Evolutionary conservation across 2,888 invertebrate genomes (phyloP), one percentile per base, ranked within the genome.

Genomic region (Antitype chi): DNA sequence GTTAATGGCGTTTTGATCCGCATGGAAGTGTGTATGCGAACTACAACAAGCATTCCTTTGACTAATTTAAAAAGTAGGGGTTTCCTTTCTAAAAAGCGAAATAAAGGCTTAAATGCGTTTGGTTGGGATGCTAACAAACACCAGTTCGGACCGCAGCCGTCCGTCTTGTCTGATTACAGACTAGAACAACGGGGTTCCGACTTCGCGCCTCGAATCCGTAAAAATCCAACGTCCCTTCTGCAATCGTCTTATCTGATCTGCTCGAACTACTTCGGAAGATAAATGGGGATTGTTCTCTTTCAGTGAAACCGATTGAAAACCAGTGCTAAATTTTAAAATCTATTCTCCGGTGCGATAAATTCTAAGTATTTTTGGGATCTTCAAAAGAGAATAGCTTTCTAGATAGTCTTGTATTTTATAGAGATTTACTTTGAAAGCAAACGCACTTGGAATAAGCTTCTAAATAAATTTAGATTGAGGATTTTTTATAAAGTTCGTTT

Each of bases 201-300:
- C 89, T 91, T 89, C 85, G 80, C 89, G 88, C 89, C 85, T 89
- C 86, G 90, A 93, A 92, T 93, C 91, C 91, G 87, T 91, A 91
- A 93, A 93, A 94, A 92, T 92, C 90, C 91, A 88, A 87, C 89
- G 90, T 90, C 90, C 88, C 88, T 85, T 86, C 88, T 88, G 87
- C 86, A 92, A 93, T 93, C 92, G 90, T 88, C 92, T 94, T 94
- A 94, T 93, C 94, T 92, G 93, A 94, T 94, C 91, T 89, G 83
- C 87, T 85, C 85, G 89, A 91, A 93, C 91, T 93, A 92, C 92
- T 93, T 91, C 87, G 84, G 80, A 91, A 93, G 93, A 95, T 94
- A 94, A 94, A 95, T 94, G 93, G 92, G 90, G 88, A 94, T 93
- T 94, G 93, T 94, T 93, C 92, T 89, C 90, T 92, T 91, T 89